A percentile compares a stretch with the other conserved stretches of the same genome.
phyloP scores from a whole-genome alignment of 1,140 invertebrate genomes.

The Micrasema minimum region DNA sequence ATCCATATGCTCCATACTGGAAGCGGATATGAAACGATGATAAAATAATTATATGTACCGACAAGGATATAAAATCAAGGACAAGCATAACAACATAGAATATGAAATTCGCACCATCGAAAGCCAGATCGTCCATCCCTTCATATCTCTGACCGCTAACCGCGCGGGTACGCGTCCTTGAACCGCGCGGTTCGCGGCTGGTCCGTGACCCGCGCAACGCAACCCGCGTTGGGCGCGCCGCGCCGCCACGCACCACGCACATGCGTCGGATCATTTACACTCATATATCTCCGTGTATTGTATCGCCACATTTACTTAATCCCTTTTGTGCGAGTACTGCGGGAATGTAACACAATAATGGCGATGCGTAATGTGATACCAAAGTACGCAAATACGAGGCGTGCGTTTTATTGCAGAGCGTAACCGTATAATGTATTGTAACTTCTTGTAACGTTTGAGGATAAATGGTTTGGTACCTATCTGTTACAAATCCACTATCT shows the following conservation, averaged over 20 bases:
- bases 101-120: too few relatives aligned
- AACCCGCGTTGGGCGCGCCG: background rate
- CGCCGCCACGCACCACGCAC: slow-evolving; percentile 13
- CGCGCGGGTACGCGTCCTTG: background rate
- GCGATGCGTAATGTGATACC: background rate
- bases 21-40: too few relatives aligned
- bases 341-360: background rate
- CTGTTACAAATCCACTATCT: too few relatives aligned
- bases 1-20: too few relatives aligned
- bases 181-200: background rate
- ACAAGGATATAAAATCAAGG: too few relatives aligned
- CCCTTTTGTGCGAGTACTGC: background rate
- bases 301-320: slow-evolving; percentile 13
- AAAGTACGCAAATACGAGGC: background rate
- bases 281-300: background rate
- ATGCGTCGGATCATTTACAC: slow-evolving; percentile 1
- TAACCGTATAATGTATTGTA: too few relatives aligned
- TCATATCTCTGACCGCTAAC: background rate
- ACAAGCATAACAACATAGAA: too few relatives aligned
- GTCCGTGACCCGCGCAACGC: slow-evolving; percentile 26
- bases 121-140: too few relatives aligned
- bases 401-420: background rate
- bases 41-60: too few relatives aligned
- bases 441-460: too few relatives aligned
- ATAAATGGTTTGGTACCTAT: too few relatives aligned